Evolutionary conservation across 1,140 invertebrate genomes (phyloP).

Genomic region (Homalodisca vitripennis): DNA sequence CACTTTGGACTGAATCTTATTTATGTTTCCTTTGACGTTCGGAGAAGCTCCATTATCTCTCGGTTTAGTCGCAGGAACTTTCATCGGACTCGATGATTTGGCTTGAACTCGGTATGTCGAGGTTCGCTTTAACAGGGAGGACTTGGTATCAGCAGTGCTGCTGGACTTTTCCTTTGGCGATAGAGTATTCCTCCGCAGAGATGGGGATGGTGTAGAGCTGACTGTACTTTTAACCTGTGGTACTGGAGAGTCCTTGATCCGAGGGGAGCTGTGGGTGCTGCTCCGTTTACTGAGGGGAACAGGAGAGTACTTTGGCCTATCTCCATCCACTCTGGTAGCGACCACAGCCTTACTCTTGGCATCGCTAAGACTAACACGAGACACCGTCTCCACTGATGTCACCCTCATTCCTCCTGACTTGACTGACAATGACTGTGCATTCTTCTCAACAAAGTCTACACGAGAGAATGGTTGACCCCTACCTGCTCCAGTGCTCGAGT

Average conservation of each 20-base stretch:
- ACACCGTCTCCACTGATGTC: background rate
- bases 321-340: background rate
- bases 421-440: background rate
- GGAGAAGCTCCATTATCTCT: conserved; percentile 45
- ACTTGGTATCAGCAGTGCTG: conserved; percentile 12
- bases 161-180: conserved; percentile 12
- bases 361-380: background rate
- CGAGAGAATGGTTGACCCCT: no score
- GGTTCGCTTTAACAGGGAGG: conserved; percentile 23
- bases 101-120: conserved; percentile 36
- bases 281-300: conserved; percentile 19
- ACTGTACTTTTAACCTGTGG: background rate
- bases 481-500: no score
- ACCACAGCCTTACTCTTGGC: background rate
- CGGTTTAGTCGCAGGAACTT: conserved; percentile 50
- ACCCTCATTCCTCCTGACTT: background rate
- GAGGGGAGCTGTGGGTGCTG: conserved; percentile 10
- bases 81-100: conserved; percentile 41
- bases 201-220: conserved; percentile 19
- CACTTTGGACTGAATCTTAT: conserved; percentile 30
- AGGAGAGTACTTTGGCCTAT: conserved; percentile 20
- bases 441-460: no score
- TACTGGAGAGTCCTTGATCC: background rate
- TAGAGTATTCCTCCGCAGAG: conserved; percentile 1
- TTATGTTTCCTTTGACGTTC: conserved; percentile 50